Base-by-base conservation (phyloP, 2,113 vertebrate species). In the Mustela lutreola region DNA sequence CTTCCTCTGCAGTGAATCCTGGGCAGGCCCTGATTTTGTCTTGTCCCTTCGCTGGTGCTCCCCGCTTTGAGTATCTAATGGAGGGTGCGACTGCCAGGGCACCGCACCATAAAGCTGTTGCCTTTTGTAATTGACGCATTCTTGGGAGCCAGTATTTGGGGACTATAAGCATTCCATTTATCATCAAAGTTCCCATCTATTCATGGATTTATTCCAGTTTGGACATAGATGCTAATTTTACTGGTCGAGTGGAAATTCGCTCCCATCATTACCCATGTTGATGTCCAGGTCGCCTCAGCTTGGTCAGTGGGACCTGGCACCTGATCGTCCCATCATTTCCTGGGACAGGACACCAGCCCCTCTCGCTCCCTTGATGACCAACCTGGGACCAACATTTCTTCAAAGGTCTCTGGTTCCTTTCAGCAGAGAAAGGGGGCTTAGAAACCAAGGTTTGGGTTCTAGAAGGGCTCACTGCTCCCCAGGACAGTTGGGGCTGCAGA, bases 81-180 rank as follows among this genome's bases (percentile, higher is more conserved):
- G 12, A 2, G 4, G 42, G 24, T 8, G 3, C 2, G 18, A 53
- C 65, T 2, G 9, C 65, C 8, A 5, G 39, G 8, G 0, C 15
- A 31, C 63, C 18, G 33, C 8, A 10, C 22, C 2, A 0, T 10
- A 39, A 70, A 4, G 16, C 15, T 4, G 28, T 11, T 39, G 10
- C 18, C 33, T 12, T 7, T 24, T 24, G 24, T 22, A 56, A 53
- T 8, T 12, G 53, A 15, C 1, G 21, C 4, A 11, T 39, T 15
- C 79, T 39, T 31, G 11, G 9, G 45, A 12, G 50, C 31, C 0
- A 2, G 50, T 16, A 7, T 15, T 76, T 71, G 5, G 90, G 33
- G 50, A 45, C 50, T 8, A 60, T 45, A 33, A 60, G n/a, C 26
- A n/a, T 58, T 50, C 28, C 7, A 1, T 5, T 45, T 63, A 58